Evolutionary conservation across 2,888 invertebrate genomes (phyloP), one percentile per base, ranked within the genome.

Genomic region (Acleris laterana): DNA sequence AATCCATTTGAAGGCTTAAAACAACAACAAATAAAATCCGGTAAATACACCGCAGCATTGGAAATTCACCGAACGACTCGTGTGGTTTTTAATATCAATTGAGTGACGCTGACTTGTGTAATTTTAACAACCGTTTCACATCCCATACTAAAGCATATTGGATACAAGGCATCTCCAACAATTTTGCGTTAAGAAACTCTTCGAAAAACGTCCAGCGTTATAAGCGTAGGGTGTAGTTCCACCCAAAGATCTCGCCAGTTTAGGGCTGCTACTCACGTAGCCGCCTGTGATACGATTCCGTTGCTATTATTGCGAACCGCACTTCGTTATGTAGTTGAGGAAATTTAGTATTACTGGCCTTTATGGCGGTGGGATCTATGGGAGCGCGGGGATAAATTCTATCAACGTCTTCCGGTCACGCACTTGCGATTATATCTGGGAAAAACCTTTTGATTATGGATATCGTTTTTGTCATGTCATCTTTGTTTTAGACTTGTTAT

Each of bases 221-320:
- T 22, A 28, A 57, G 46, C 22, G 46, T 57, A 57, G 28, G 57
- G 55, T 55, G 55, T 55, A 16, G 55, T 42, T 51, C 42, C 49
- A 16, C 49, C 57, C 48, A 49, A 58, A 50, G 49, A 59, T 49
- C 38, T 38, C 32, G 59, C 16, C 50, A 50, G 48, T 62, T 61
- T 84, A 75, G 74, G 73, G 69, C 79, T 83, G 78, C 84, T 69
- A 79, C 75, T 82, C 87, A 88, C 87, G 87, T 87, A 77, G 75
- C 72, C 70, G 70, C 72, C 68, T 78, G 75, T 77, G 78, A 77
- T 76, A 77, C 78, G 79, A 79, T 79, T 75, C 78, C 73, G 69
- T 68, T 75, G 77, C 76, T 81, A 79, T 84, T 83, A 82, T 79
- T 80, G 77, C 71, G 69, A 68, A 71, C 71, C 70, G 62, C 71